Evolutionary conservation across 1,140 invertebrate species (phyloP).

Genomic region (Goniozus legneri): DNA sequence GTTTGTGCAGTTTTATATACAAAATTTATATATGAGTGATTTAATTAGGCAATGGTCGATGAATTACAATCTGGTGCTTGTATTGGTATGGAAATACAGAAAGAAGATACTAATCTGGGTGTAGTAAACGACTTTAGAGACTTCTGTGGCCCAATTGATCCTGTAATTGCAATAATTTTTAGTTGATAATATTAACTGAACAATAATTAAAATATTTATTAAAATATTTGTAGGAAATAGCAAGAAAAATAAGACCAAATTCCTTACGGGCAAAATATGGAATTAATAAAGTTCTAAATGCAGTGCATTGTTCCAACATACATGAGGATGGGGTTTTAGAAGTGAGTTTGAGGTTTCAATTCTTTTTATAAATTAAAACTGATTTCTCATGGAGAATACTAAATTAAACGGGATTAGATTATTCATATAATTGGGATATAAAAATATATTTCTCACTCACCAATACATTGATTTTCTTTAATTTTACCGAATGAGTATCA

Average conservation of each 20-base stretch:
- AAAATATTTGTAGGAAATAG: slow-evolving; percentile 67
- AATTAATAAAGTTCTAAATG: slow-evolving; percentile 78
- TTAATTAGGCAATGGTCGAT: slow-evolving; percentile 69
- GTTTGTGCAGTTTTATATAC: background rate
- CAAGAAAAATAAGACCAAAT: slow-evolving; percentile 74
- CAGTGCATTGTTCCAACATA: slow-evolving; percentile 90
- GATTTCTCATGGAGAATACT: background rate
- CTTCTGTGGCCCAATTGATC: slow-evolving; percentile 83
- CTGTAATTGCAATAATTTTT: slow-evolving; percentile 60
- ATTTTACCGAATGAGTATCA: background rate
- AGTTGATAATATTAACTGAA: slow-evolving; percentile 13
- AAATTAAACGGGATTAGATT: background rate
- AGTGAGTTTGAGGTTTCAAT: too few relatives aligned
- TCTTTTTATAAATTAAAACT: too few relatives aligned
- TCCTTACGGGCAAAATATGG: slow-evolving; percentile 84
- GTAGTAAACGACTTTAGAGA: slow-evolving; percentile 76
- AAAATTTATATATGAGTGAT: background rate
- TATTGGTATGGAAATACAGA: slow-evolving; percentile 81
- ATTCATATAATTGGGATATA: background rate
- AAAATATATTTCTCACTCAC: background rate
- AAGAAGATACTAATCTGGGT: slow-evolving; percentile 57
- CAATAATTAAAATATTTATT: slow-evolving; percentile 7
- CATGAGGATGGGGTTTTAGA: slow-evolving; percentile 82
- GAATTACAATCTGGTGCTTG: slow-evolving; percentile 80
- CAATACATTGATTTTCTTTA: background rate